Percentiles rank a stretch among this genome's conserved stretches.
These are phyloP conservation scores for Etheostoma spectabile DNA, from an alignment of 2,113 vertebrate species.

Conservation along the genomic window DNA sequence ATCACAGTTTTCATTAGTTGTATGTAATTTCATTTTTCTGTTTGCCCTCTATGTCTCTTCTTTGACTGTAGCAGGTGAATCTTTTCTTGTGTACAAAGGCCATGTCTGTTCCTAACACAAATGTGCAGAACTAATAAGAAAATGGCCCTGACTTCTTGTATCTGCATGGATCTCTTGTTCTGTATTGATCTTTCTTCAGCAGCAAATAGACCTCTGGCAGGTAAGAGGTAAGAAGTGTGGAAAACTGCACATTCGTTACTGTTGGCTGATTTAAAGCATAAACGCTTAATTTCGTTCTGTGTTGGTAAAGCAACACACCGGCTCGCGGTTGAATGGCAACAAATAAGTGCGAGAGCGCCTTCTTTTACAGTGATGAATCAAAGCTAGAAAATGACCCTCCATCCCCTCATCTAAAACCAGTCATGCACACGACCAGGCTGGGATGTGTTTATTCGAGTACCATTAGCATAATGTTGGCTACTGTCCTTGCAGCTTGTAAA, in stretches of 20 bases:
- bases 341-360: conserved; percentile 31
- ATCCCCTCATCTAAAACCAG: conserved; percentile 33
- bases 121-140: conserved; percentile 57
- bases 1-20: neutral
- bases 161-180: conserved; percentile 72
- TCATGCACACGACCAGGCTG: conserved; percentile 7
- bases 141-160: conserved; percentile 51
- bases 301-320: conserved; percentile 24
- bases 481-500: neutral
- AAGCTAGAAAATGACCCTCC: conserved; percentile 32
- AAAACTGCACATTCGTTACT: conserved; percentile 65
- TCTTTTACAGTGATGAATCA: conserved; percentile 39
- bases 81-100: conserved; percentile 21
- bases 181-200: conserved; percentile 78
- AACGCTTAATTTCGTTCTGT: conserved; percentile 49
- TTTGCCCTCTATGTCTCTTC: conserved; percentile 3
- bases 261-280: conserved; percentile 49
- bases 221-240: conserved; percentile 40
- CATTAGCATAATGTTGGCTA: neutral
- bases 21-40: conserved; percentile 27
- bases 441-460: conserved; percentile 16
- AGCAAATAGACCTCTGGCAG: conserved; percentile 57
- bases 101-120: conserved; percentile 46
- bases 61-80: conserved; percentile 5
- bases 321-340: conserved; percentile 24